Evolutionary conservation across 2,888 invertebrate species (phyloP).

Genomic region (Agrochola macilenta): DNA sequence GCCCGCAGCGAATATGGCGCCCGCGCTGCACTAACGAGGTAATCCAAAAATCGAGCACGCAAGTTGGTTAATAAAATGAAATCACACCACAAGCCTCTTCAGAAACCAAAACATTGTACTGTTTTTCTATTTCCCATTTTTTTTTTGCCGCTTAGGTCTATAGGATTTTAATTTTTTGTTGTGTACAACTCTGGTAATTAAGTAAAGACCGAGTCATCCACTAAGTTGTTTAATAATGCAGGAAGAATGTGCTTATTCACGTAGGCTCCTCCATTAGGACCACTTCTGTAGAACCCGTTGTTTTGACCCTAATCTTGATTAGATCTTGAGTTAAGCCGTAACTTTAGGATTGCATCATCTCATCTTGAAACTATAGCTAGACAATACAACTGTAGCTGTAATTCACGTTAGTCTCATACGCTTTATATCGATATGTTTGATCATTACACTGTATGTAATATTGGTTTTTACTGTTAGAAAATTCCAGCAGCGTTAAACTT

Average conservation of each 20-base stretch:
- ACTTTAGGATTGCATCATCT: not conserved
- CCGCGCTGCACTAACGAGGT: too few species aligned
- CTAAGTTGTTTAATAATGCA: slow-evolving; percentile 29
- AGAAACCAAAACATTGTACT: too few species aligned
- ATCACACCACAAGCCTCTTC: not conserved
- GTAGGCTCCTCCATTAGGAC: slow-evolving; percentile 20
- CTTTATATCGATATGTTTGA: not conserved
- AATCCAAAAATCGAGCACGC: too few species aligned
- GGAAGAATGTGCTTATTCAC: slow-evolving; percentile 47
- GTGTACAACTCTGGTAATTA: slow-evolving; percentile 33
- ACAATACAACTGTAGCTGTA: not conserved
- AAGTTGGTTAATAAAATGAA: not conserved
- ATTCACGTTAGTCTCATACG: not conserved
- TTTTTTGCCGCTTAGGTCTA: not conserved
- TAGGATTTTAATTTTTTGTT: slow-evolving; percentile 5
- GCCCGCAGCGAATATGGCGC: too few species aligned
- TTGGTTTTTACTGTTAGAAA: not conserved
- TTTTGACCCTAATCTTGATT: slow-evolving; percentile 37
- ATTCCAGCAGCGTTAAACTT: not conserved
- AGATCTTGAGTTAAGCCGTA: slow-evolving; percentile 7
- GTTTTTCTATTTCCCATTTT: not conserved
- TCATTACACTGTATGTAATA: not conserved
- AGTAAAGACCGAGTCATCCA: slow-evolving; percentile 29
- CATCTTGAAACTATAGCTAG: not conserved
- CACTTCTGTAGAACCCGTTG: slow-evolving; percentile 4